Evolutionary conservation across 2,797 vertebrate genomes (phyloP).

Genomic region (Notolepis coatsorum): DNA sequence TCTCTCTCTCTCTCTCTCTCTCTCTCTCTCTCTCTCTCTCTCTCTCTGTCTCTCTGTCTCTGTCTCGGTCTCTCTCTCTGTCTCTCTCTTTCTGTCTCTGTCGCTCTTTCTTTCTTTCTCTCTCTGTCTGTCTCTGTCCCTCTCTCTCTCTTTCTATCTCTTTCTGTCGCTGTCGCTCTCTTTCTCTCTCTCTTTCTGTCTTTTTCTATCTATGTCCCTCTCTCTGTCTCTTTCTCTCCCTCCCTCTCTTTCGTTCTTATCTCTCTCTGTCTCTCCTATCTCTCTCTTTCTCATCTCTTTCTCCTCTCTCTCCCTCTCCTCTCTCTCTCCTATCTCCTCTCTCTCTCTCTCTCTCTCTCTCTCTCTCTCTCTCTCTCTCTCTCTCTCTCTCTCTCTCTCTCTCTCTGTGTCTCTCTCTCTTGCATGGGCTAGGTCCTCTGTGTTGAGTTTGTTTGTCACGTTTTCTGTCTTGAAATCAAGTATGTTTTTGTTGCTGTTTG

Average conservation of each 20-base stretch:
- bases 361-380: neutral
- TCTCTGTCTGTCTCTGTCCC: constrained; percentile 1
- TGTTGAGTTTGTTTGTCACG: constrained; percentile 60
- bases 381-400: neutral
- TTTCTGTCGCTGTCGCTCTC: constrained; percentile 41
- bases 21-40: constrained; percentile 15
- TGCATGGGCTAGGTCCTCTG: constrained; percentile 75
- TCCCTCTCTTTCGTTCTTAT: constrained; percentile 55
- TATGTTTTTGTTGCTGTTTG: constrained; percentile 70
- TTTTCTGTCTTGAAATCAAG: constrained; percentile 62
- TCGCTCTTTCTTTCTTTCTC: constrained; percentile 35
- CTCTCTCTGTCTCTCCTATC: neutral
- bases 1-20: neutral
- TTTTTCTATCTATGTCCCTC: too few relatives aligned
- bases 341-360: neutral
- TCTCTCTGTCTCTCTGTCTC: neutral
- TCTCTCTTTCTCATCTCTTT: constrained; percentile 16
- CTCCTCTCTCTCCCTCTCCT: constrained; percentile 53
- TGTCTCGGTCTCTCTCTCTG: constrained; percentile 7
- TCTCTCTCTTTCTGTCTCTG: constrained; percentile 49
- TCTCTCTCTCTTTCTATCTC: constrained; percentile 15
- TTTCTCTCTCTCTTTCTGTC: constrained; percentile 9
- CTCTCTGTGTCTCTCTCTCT: neutral
- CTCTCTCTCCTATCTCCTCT: constrained; percentile 23
- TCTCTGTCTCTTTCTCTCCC: constrained; percentile 23